These are phyloP conservation scores for Eupithecia tripunctaria DNA, from an alignment of 2,888 invertebrate genomes.

Conservation along the genomic window DNA sequence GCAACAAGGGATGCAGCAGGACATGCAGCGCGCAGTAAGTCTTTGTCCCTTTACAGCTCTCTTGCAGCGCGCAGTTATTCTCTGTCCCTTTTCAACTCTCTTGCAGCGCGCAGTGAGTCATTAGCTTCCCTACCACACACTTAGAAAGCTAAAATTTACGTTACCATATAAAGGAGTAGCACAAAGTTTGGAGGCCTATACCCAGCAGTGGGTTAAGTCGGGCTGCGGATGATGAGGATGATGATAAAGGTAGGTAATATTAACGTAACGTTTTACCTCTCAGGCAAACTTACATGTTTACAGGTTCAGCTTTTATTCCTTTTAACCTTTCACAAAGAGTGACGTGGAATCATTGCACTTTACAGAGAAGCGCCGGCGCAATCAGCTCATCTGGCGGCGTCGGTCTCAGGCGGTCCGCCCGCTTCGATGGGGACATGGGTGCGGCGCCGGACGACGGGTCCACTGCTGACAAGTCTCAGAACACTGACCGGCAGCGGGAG, in stretches of 20 bases:
- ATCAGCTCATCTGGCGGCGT: background rate
- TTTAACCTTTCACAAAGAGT: background rate
- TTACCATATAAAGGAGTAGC: too few species aligned
- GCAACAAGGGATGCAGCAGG: constrained; percentile 56
- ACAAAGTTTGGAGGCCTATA: too few species aligned
- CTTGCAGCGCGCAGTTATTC: background rate
- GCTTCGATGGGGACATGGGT: background rate
- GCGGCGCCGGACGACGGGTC: background rate
- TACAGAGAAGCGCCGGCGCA: background rate
- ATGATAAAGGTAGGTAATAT: too few species aligned
- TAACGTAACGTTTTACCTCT: background rate
- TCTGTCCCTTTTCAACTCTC: too few species aligned
- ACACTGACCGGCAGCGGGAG: background rate
- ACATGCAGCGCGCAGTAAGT: constrained; percentile 41
- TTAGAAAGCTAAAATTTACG: too few species aligned
- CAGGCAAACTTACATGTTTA: background rate
- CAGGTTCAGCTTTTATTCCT: background rate
- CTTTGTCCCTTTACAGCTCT: background rate
- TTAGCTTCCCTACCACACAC: background rate
- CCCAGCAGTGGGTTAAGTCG: too few species aligned
- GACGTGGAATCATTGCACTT: background rate
- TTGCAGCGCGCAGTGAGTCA: constrained; percentile 20
- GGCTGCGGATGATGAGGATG: too few species aligned
- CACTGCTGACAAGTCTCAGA: background rate
- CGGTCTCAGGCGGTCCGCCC: background rate